A percentile compares a stretch with the other conserved stretches of the same genome.
These are phyloP conservation scores for Python bivittatus DNA, from an alignment of 2,113 vertebrate species.

Conservation along the genomic window DNA sequence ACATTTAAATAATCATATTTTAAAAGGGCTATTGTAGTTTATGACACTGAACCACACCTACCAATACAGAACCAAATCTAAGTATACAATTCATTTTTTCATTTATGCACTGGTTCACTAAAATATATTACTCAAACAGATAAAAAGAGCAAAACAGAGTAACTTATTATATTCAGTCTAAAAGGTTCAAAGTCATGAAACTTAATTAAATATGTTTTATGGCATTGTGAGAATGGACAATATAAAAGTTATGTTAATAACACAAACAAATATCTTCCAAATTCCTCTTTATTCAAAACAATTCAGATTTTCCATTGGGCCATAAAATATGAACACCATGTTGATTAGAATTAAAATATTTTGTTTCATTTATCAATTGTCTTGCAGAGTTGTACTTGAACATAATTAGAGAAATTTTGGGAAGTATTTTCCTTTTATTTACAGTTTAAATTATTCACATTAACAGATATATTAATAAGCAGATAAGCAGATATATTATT, in stretches of 20 bases:
- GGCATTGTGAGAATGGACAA: neutral
- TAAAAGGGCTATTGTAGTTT: neutral
- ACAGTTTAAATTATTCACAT: constrained; percentile 1
- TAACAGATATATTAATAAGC: neutral
- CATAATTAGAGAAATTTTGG: neutral
- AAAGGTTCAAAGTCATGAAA: neutral
- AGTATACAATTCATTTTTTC: neutral
- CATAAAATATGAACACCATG: neutral
- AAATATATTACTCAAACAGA: neutral
- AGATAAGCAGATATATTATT: neutral
- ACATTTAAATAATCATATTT: neutral
- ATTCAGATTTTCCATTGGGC: neutral
- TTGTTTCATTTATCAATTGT: neutral
- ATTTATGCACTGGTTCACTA: neutral
- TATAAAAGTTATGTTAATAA: neutral
- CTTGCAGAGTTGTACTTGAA: too few relatives aligned
- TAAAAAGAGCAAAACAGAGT: neutral
- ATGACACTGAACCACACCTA: neutral
- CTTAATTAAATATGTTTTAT: neutral
- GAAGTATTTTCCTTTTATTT: constrained; percentile 28
- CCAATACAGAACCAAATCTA: neutral
- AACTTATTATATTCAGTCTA: neutral
- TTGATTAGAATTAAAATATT: neutral
- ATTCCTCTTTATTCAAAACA: neutral
- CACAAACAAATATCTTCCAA: neutral